phyloP scores from a whole-genome alignment of 1,140 invertebrate genomes.

The Atta texana region DNA sequence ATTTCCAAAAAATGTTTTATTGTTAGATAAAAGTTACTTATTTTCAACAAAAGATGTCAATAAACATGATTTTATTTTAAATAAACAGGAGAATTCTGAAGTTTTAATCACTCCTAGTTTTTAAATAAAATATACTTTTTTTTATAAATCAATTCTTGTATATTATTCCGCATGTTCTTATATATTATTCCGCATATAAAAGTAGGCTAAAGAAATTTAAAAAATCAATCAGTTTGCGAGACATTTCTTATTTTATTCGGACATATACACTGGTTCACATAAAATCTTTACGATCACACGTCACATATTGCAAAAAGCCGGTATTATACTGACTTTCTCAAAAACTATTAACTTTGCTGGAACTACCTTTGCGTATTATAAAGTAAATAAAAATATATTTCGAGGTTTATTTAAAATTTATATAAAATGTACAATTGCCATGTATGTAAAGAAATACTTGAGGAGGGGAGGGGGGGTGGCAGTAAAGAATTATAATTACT shows the following conservation, averaged over 20 bases:
- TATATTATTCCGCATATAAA: background rate
- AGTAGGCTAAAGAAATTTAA: background rate
- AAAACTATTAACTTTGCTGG: background rate
- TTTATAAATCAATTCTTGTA: background rate
- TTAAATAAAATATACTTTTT: background rate
- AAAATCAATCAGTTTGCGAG: background rate
- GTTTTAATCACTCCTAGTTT: background rate
- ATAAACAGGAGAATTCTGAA: no score
- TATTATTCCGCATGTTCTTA: background rate
- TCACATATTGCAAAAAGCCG: background rate
- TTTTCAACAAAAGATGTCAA: no score
- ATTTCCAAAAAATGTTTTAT: no score
- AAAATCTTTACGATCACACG: background rate
- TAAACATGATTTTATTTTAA: no score
- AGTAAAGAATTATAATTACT: conserved; percentile 36
- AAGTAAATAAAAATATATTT: conserved; percentile 26
- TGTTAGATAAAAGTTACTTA: no score
- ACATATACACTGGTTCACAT: conserved; percentile 50
- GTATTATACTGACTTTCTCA: conserved; percentile 7
- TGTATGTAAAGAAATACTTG: conserved; percentile 56
- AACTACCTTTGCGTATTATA: background rate
- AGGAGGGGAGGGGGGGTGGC: conserved; percentile 31
- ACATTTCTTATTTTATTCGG: conserved; percentile 16
- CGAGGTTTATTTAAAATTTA: conserved; percentile 17
- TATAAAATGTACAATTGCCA: conserved; percentile 35